Conservation (phyloP, 2,888 invertebrate species). For the Fissipunctia ypsillon region DNA sequence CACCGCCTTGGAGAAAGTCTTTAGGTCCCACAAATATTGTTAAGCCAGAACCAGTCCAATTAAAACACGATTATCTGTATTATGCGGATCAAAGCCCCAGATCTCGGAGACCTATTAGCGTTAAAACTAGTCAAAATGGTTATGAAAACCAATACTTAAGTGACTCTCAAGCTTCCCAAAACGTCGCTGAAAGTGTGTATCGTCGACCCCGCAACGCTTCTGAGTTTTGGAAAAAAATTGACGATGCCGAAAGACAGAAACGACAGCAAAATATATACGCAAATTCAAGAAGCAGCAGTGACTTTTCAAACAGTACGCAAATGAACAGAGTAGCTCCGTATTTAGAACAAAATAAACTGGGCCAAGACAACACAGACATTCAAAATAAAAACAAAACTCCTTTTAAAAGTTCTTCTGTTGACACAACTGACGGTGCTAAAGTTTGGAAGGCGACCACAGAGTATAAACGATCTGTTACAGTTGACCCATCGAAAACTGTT, state of each 20-base stretch:
- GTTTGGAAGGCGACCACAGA: constrained; percentile 89
- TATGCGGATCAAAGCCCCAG: constrained; percentile 93
- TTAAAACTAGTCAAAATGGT: constrained; percentile 89
- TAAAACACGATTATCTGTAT: constrained; percentile 91
- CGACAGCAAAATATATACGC: constrained; percentile 81
- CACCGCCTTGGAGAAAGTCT: constrained; percentile 84
- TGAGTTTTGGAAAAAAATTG: constrained; percentile 92
- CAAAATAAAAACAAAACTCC: constrained; percentile 80
- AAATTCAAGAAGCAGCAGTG: constrained; percentile 83
- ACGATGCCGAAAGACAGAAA: constrained; percentile 87
- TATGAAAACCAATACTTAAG: constrained; percentile 87
- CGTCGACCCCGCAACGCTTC: constrained; percentile 89
- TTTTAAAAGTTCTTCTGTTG: constrained; percentile 77
- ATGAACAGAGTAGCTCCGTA: constrained; percentile 73
- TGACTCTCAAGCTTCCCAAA: constrained; percentile 86
- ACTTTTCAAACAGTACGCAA: constrained; percentile 78
- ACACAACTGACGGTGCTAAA: constrained; percentile 84
- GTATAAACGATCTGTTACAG: constrained; percentile 84
- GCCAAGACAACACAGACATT: constrained; percentile 74
- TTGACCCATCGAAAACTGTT: constrained; percentile 80
- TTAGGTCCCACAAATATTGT: constrained; percentile 76
- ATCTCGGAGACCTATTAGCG: constrained; percentile 93
- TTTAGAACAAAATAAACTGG: constrained; percentile 74
- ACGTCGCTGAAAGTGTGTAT: constrained; percentile 78
- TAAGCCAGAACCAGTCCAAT: constrained; percentile 84